Evolutionary conservation across 2,113 vertebrate species (phyloP), one percentile per base, ranked within the genome.

Genomic region (Tangachromis dhanisi): DNA sequence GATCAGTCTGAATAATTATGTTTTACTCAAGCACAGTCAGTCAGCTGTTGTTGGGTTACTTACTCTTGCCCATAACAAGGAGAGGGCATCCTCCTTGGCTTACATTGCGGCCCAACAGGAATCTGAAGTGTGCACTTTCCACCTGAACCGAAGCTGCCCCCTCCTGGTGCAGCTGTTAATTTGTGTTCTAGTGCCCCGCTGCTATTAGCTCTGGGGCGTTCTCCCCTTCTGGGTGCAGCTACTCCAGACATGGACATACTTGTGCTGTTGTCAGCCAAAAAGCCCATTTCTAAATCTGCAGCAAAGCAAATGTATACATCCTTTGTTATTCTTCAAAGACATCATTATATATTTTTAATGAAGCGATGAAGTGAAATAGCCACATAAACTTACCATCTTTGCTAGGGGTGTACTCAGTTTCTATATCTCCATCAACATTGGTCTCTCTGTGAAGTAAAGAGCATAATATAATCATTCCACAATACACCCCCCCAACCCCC

Each of bases 281-380:
- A 93, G 51, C 96, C 86, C 0, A 89, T 95, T 81, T 97, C 96
- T 8, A 80, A 42, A n/a, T 97, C 97, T 97, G 89, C 2, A 49
- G 19, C 11, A 76, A 19, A 82, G 12, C 21, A 87, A 3, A 87
- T 49, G 19, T 7, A 61, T 8, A 13, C 4, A 12, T 51, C 1
- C 2, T 47, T 0, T n/a, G 12, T 49, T 10, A 55, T 54, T 31
- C 1, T 17, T 21, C 42, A 55, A 14, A 61, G 42, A 73, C 17
- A 31, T 10, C 5, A 29, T 13, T 19, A 35, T 21, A 71, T 17
- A 42, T n/a, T 16, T 26, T 51, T n/a, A 2, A 38, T 33, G 21
- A 53, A 31, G 14, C 7, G 3, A 78, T 51, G 26, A 78, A 66
- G 0, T 17, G 12, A 54, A n/a, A 61, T 14, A 49, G 81, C 3